phyloP scores from a whole-genome alignment of 1,140 invertebrate species.

The Dinothrombium tinctorium region DNA sequence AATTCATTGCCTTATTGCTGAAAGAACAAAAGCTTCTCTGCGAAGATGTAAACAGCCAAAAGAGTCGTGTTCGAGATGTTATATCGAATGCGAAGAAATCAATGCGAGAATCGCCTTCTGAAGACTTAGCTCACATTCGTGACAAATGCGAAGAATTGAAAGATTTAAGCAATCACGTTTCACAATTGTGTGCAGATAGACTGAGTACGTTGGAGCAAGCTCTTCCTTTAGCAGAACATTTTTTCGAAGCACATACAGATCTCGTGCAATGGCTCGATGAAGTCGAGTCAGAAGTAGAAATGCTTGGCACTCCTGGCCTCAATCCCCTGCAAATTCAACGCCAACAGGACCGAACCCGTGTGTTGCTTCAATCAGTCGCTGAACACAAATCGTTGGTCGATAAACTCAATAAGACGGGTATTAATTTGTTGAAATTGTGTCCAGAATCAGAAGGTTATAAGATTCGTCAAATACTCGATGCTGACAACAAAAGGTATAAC shows the following conservation, averaged over 20 bases:
- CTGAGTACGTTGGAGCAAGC: slow-evolving; percentile 76
- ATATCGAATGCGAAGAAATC: slow-evolving; percentile 76
- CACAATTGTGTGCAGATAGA: slow-evolving; percentile 53
- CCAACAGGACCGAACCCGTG: slow-evolving; percentile 82
- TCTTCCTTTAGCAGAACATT: slow-evolving; percentile 68
- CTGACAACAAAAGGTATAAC: slow-evolving; percentile 65
- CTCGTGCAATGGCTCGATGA: slow-evolving; percentile 71
- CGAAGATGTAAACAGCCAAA: slow-evolving; percentile 82
- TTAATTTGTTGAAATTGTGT: slow-evolving; percentile 57
- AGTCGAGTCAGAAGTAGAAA: slow-evolving; percentile 69
- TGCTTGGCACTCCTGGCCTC: slow-evolving; percentile 68
- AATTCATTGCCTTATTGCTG: slow-evolving; percentile 61
- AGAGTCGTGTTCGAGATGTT: slow-evolving; percentile 66
- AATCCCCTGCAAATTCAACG: slow-evolving; percentile 71
- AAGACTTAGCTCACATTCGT: slow-evolving; percentile 57
- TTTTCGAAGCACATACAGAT: slow-evolving; percentile 77
- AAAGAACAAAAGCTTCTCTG: slow-evolving; percentile 82
- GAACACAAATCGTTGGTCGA: slow-evolving; percentile 85
- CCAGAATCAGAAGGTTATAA: slow-evolving; percentile 61
- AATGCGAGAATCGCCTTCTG: slow-evolving; percentile 65
- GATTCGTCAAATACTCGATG: slow-evolving; percentile 62
- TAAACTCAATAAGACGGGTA: slow-evolving; percentile 80
- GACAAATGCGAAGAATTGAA: slow-evolving; percentile 75
- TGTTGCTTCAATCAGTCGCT: slow-evolving; percentile 62
- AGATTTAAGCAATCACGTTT: slow-evolving; percentile 71